A percentile compares a stretch with the other conserved stretches of the same genome.
Conservation (phyloP, 1,140 invertebrate genomes). For the Atta cephalotes region DNA sequence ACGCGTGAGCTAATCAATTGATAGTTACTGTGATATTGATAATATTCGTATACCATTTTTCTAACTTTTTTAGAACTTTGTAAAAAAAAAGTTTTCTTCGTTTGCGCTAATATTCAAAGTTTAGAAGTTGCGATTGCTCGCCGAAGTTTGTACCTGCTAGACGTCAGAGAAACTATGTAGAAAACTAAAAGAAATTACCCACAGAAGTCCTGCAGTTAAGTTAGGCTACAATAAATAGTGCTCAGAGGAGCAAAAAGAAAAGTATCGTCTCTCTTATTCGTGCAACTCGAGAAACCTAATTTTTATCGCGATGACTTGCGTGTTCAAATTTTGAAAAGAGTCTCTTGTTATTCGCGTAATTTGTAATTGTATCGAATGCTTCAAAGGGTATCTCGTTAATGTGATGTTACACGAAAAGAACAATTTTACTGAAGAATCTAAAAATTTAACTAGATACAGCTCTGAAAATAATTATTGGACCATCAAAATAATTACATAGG, state of each 20-base stretch:
- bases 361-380: not conserved
- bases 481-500: too few relatives aligned
- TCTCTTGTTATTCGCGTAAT: not conserved
- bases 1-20: not conserved
- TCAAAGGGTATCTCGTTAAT: too few relatives aligned
- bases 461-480: too few relatives aligned
- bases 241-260: not conserved
- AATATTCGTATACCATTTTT: not conserved
- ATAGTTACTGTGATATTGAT: not conserved
- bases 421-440: too few relatives aligned
- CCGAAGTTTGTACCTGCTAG: not conserved
- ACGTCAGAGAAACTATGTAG: not conserved
- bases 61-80: not conserved
- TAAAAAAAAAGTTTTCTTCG: conserved; percentile 11
- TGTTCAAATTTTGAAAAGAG: not conserved
- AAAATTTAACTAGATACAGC: too few relatives aligned
- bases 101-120: conserved; percentile 26
- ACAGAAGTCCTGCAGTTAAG: not conserved
- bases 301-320: not conserved
- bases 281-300: not conserved
- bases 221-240: not conserved
- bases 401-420: too few relatives aligned
- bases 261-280: not conserved
- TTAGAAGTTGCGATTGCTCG: not conserved
- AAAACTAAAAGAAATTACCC: conserved; percentile 13